Evolutionary conservation across 2,888 invertebrate genomes (phyloP).

Genomic region (Drosophila aldrichi): DNA sequence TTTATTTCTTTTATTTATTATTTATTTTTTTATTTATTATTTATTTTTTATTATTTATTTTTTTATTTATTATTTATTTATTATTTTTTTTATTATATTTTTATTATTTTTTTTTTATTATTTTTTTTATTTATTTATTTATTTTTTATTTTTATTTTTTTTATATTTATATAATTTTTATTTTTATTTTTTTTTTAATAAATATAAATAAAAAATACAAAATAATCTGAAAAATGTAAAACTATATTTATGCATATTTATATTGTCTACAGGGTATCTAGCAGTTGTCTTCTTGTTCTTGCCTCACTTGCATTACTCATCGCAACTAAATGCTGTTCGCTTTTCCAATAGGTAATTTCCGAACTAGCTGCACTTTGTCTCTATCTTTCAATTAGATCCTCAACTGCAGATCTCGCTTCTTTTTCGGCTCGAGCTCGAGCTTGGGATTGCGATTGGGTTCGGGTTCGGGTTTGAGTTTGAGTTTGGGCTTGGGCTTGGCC

Average conservation of each 20-base stretch:
- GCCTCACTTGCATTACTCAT: background rate
- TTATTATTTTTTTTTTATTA: too few relatives aligned
- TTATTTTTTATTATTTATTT: too few relatives aligned
- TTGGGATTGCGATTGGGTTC: background rate
- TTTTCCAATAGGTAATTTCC: conserved; percentile 31
- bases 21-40: too few relatives aligned
- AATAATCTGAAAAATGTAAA: too few relatives aligned
- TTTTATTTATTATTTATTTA: too few relatives aligned
- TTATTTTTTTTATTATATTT: too few relatives aligned
- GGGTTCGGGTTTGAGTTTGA: conserved; percentile 16
- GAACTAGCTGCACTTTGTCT: conserved; percentile 22
- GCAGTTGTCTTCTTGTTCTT: background rate
- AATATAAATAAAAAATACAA: too few relatives aligned
- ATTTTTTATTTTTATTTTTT: too few relatives aligned
- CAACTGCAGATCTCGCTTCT: conserved; percentile 15
- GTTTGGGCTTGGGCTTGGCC: conserved; percentile 26
- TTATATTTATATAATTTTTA: too few relatives aligned
- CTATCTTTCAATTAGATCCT: conserved; percentile 55
- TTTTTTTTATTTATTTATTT: too few relatives aligned
- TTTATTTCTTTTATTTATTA: too few relatives aligned
- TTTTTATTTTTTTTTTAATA: too few relatives aligned
- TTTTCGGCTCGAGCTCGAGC: background rate
- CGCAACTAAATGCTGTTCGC: conserved; percentile 1
- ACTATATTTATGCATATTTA: background rate
- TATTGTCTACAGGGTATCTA: background rate